These are phyloP conservation scores for Agonopterix subpropinquella DNA, from an alignment of 2,888 invertebrate species.

Conservation along the genomic window DNA sequence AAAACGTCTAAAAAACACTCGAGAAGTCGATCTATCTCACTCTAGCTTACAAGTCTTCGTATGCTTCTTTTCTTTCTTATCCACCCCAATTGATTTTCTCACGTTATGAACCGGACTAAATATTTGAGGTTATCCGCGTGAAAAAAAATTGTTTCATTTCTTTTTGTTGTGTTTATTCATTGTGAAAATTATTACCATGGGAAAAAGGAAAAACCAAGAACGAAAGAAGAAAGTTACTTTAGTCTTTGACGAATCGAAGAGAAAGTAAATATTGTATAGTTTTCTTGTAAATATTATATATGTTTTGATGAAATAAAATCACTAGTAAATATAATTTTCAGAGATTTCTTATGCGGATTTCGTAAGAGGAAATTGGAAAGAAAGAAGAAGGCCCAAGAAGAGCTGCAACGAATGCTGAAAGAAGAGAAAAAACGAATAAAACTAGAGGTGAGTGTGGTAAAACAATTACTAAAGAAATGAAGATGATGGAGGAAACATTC, in stretches of 20 bases:
- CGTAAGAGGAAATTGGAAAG: constrained; percentile 87
- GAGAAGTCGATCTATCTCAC: too few relatives aligned
- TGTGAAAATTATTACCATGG: constrained; percentile 31
- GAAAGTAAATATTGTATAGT: constrained; percentile 39
- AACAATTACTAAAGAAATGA: too few relatives aligned
- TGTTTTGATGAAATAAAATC: not conserved
- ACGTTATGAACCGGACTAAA: too few relatives aligned
- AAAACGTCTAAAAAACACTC: too few relatives aligned
- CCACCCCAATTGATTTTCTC: too few relatives aligned
- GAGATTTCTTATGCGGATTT: constrained; percentile 88
- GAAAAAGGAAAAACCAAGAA: constrained; percentile 47
- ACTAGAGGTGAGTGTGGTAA: constrained; percentile 71
- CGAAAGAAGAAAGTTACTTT: constrained; percentile 52
- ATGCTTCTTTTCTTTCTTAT: too few relatives aligned
- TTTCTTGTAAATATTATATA: too few relatives aligned
- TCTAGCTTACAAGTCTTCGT: too few relatives aligned
- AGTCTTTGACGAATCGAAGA: constrained; percentile 62
- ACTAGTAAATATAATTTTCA: constrained; percentile 36
- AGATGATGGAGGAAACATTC: too few relatives aligned
- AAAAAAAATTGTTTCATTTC: too few relatives aligned
- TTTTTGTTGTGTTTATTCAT: too few relatives aligned
- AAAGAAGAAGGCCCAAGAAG: constrained; percentile 83
- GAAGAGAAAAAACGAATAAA: constrained; percentile 86
- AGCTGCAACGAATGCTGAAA: constrained; percentile 81
- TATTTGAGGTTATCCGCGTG: too few relatives aligned